A percentile compares a stretch with the other conserved stretches of the same genome.
These are phyloP conservation scores for Neosalanx taihuensis DNA, from an alignment of 2,797 vertebrate species.

Conservation along the genomic window DNA sequence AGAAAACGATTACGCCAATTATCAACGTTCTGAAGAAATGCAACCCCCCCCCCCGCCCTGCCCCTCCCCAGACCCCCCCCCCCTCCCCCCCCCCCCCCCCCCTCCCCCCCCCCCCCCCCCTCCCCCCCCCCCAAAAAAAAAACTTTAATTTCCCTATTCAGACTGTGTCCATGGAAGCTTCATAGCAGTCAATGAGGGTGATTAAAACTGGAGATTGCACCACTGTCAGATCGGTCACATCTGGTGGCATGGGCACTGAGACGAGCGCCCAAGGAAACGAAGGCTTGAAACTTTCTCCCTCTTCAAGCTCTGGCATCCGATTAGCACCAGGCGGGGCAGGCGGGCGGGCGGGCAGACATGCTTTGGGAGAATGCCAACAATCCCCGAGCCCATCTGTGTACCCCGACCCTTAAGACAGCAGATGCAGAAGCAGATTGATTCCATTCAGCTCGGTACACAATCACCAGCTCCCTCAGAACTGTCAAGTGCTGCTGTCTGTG, in stretches of 20 bases:
- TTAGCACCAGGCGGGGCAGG: constrained; percentile 40
- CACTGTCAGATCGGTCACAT: constrained; percentile 73
- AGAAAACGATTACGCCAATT: constrained; percentile 74
- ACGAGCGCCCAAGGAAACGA: constrained; percentile 45
- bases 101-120: too few relatives aligned
- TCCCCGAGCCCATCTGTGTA: constrained; percentile 73
- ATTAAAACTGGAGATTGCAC: constrained; percentile 76
- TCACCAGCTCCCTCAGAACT: constrained; percentile 60
- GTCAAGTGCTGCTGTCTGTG: constrained; percentile 58
- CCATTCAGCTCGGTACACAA: constrained; percentile 72
- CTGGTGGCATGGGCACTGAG: constrained; percentile 74
- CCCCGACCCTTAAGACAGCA: constrained; percentile 76
- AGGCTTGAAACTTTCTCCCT: constrained; percentile 57
- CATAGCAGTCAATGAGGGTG: constrained; percentile 74
- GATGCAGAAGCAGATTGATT: constrained; percentile 79
- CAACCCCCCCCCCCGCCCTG: too few relatives aligned
- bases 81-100: too few relatives aligned
- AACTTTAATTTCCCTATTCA: constrained; percentile 77
- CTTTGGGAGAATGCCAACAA: constrained; percentile 70
- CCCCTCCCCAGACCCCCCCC: too few relatives aligned
- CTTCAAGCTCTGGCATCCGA: constrained; percentile 67
- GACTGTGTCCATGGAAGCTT: constrained; percentile 67
- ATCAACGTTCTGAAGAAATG: constrained; percentile 60
- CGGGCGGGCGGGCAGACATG: constrained; percentile 18
- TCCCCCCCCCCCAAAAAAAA: constrained; percentile 54